Conservation (phyloP, 2,888 invertebrate species). For the Agonum fuliginosum region DNA sequence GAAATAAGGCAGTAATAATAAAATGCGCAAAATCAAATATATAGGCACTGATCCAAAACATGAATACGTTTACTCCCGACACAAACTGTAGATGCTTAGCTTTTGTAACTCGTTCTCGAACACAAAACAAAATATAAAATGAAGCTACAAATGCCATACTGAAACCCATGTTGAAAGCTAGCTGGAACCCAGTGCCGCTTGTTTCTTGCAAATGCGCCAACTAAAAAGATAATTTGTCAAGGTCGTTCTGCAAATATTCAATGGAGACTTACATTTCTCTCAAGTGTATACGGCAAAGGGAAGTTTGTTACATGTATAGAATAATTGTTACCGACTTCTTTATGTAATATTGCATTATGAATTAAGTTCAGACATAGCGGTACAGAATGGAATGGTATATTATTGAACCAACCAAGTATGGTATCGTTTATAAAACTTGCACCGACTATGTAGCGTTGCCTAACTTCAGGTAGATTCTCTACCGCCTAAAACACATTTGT, state of each 20-base stretch:
- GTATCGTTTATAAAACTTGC: conserved; percentile 73
- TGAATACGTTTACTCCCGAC: conserved; percentile 80
- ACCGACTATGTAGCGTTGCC: conserved; percentile 74
- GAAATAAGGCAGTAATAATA: conserved; percentile 75
- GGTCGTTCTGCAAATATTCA: no score
- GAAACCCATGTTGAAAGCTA: conserved; percentile 82
- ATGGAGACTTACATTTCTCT: conserved; percentile 74
- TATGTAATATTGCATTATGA: conserved; percentile 78
- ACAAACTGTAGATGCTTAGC: conserved; percentile 84
- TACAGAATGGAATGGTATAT: conserved; percentile 85
- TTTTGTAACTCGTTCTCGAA: conserved; percentile 81
- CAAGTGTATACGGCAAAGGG: conserved; percentile 80
- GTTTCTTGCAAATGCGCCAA: conserved; percentile 63
- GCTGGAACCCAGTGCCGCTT: conserved; percentile 74
- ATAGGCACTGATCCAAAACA: conserved; percentile 83
- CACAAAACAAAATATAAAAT: conserved; percentile 78
- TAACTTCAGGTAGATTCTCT: conserved; percentile 66
- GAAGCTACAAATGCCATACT: conserved; percentile 82
- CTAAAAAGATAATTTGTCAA: conserved; percentile 59
- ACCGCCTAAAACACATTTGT: conserved; percentile 65
- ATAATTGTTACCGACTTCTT: conserved; percentile 64
- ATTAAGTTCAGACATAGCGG: conserved; percentile 80
- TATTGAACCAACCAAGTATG: conserved; percentile 84
- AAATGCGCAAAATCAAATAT: conserved; percentile 82
- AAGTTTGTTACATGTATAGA: conserved; percentile 76